Base-by-base conservation (phyloP, 2,113 vertebrate species). In the Grus americana region DNA sequence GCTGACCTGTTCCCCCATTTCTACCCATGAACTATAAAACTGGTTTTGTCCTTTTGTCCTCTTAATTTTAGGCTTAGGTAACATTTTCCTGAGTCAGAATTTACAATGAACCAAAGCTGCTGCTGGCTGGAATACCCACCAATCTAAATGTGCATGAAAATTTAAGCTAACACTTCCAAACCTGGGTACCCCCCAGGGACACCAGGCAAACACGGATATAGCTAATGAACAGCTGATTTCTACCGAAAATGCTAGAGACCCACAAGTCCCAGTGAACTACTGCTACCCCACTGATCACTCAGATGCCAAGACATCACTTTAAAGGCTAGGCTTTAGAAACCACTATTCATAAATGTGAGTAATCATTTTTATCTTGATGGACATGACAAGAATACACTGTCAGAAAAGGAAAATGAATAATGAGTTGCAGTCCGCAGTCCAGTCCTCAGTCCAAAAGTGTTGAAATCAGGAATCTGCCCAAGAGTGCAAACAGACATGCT, bases 21-120 rank as follows among this genome's bases (percentile, higher is more conserved):
- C 55, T 50, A n/a, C 38, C 34, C 46, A 78, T 15, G 15, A 88
- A 36, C 50, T 49, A 5, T 26, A 38, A 62, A 23, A 6, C 30
- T 67, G 15, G 11, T 42, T 88, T 93, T 92, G 27, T 24, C 29
- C 30, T 46, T 89, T 74, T 5, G 9, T 67, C 20, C 17, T 92
- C 65, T 71, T 71, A 50, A 57, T 65, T 88, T 89, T 68, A 81
- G 19, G n/a, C 36, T 62, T 63, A 21, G 21, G 4, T 84, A 90
- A 86, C 3, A 18, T 58, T 62, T 52, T 65, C 27, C 27, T 61
- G 18, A 58, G 49, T 44, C 44, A 73, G 58, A 82, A 72, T 89
- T 91, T 67, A 84, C 32, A 1, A 0, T 27, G n/a, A 73, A n/a
- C 20, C 21, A 44, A 59, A 79, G 29, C 0, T 0, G 44, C 29